Conservation (phyloP, 2,113 vertebrate genomes). For the Bambusicola thoracicus region DNA sequence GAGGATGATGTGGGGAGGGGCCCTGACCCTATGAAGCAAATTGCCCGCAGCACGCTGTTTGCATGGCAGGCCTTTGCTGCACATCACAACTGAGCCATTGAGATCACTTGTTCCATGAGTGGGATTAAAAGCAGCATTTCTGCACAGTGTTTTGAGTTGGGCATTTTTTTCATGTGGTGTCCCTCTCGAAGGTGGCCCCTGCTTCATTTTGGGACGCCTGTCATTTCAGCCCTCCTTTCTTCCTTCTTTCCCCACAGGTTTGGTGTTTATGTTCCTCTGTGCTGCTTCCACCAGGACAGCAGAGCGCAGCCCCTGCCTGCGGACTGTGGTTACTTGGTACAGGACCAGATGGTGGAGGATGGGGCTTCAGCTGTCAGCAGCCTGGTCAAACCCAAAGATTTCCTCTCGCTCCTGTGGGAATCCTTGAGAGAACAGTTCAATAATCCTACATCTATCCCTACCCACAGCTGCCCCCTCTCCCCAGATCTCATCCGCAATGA, state of each 20-base stretch:
- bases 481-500: constrained; percentile 95
- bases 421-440: constrained; percentile 94
- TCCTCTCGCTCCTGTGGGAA: constrained; percentile 90
- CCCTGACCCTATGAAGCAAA: neutral
- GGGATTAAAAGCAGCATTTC: neutral
- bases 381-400: constrained; percentile 90
- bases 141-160: neutral
- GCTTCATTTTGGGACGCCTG: neutral
- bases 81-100: neutral
- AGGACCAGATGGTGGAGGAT: constrained; percentile 84
- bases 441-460: constrained; percentile 86
- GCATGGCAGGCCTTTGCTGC: neutral
- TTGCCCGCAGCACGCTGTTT: neutral
- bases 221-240: neutral
- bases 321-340: constrained; percentile 87
- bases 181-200: neutral
- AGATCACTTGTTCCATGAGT: neutral
- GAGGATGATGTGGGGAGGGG: neutral
- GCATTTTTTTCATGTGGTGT: neutral
- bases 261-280: constrained; percentile 96
- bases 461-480: constrained; percentile 93
- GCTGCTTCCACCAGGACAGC: constrained; percentile 97
- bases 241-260: constrained; percentile 80
- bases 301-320: constrained; percentile 82
- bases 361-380: constrained; percentile 77